phyloP scores from a whole-genome alignment of 2,113 vertebrate species.

The Crotalus tigris region DNA sequence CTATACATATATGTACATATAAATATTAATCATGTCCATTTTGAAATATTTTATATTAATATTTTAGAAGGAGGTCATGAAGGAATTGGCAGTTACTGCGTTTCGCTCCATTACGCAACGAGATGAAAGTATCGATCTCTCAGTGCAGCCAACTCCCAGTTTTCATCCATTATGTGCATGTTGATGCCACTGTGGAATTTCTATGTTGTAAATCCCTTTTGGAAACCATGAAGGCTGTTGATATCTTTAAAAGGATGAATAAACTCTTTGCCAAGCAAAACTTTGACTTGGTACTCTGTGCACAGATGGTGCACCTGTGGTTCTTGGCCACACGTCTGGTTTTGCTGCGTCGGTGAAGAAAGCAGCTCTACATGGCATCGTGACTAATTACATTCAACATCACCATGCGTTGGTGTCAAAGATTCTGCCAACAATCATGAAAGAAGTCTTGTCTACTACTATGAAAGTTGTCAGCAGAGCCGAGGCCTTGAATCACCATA shows the following conservation, averaged over 20 bases:
- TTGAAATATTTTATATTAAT: background rate
- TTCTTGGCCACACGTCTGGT: background rate
- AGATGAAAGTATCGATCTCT: background rate
- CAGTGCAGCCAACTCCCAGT: background rate
- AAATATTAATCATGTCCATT: no score
- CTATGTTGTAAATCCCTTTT: background rate
- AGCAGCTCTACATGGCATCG: background rate
- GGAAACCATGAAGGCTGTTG: background rate
- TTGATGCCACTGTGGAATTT: background rate
- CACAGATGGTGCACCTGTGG: background rate
- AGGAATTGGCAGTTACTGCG: background rate
- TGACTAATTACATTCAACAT: background rate
- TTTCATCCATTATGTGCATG: background rate
- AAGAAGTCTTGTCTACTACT: background rate
- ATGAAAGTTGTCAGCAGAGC: background rate
- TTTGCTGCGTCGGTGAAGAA: background rate
- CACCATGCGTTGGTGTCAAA: background rate
- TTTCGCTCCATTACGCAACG: background rate
- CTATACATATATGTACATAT: no score
- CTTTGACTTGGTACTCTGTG: background rate
- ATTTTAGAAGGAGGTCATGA: background rate
- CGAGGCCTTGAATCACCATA: background rate
- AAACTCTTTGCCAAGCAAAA: background rate
- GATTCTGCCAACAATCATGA: background rate
- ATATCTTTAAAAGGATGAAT: background rate